Evolutionary conservation across 2,113 vertebrate genomes (phyloP).

Genomic region (Cercocebus atys): DNA sequence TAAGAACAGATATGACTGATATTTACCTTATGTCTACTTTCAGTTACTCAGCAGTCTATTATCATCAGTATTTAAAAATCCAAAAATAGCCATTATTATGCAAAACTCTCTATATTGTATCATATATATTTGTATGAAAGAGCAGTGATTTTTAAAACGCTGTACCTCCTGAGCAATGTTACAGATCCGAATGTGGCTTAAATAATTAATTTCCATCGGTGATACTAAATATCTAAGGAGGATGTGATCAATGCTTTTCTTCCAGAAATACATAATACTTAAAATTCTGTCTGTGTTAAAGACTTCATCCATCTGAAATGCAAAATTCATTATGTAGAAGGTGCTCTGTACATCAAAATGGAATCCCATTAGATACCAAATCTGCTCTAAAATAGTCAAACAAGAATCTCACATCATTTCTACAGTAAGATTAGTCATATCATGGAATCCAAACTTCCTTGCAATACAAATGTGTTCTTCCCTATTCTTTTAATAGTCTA

Average conservation of each 20-base stretch:
- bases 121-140: not conserved
- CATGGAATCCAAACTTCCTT: not conserved
- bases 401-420: not conserved
- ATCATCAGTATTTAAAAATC: not conserved
- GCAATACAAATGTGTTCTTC: not conserved
- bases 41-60: not conserved
- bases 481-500: not conserved
- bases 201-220: constrained; percentile 62
- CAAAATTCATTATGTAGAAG: constrained; percentile 62
- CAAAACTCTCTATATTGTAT: not conserved
- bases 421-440: not conserved
- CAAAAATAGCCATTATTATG: not conserved
- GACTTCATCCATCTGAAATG: not conserved
- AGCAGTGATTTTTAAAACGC: not conserved
- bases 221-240: constrained; percentile 41
- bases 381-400: constrained; percentile 49
- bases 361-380: constrained; percentile 17
- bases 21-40: not conserved
- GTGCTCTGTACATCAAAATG: constrained; percentile 14
- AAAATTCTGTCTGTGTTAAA: constrained; percentile 52
- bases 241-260: constrained; percentile 44
- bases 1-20: not conserved
- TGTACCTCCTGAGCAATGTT: not conserved
- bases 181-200: constrained; percentile 43
- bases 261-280: constrained; percentile 64